Percentiles rank a stretch among this genome's conserved stretches.
phyloP scores from a whole-genome alignment of 2,797 vertebrate genomes.

The Gymnodraco acuticeps region DNA sequence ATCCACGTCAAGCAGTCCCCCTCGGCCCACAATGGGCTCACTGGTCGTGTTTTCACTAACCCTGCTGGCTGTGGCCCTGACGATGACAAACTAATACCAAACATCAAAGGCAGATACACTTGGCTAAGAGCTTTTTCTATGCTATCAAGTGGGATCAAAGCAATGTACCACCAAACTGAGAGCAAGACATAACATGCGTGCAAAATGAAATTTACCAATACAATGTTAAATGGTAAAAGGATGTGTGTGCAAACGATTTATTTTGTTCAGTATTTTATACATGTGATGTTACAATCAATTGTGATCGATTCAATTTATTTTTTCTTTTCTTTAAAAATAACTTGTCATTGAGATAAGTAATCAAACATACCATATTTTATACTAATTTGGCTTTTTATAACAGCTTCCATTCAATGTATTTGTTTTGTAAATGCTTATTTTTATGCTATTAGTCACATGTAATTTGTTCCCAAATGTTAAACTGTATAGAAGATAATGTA shows the following conservation, averaged over 20 bases:
- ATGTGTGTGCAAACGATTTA: constrained; percentile 30
- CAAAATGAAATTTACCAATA: constrained; percentile 50
- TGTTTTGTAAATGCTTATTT: constrained; percentile 16
- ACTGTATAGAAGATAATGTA: too few relatives aligned
- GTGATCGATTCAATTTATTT: constrained; percentile 12
- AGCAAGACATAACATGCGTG: constrained; percentile 2
- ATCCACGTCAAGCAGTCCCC: too few relatives aligned
- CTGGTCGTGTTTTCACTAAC: too few relatives aligned
- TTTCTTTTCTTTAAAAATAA: constrained; percentile 6
- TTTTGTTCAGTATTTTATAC: constrained; percentile 17
- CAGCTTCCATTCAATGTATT: background rate
- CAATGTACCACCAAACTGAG: background rate
- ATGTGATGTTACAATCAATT: background rate
- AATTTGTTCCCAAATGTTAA: too few relatives aligned
- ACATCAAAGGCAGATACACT: too few relatives aligned
- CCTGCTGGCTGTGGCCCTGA: too few relatives aligned
- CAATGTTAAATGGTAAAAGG: constrained; percentile 40
- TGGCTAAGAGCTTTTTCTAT: too few relatives aligned
- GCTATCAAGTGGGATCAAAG: background rate
- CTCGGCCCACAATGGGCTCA: too few relatives aligned
- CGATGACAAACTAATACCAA: too few relatives aligned
- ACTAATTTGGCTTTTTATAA: too few relatives aligned
- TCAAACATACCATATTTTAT: too few relatives aligned
- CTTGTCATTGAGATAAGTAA: background rate
- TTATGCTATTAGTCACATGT: background rate